Evolutionary conservation across 2,113 vertebrate species (phyloP).

Genomic region (Saccopteryx bilineata): DNA sequence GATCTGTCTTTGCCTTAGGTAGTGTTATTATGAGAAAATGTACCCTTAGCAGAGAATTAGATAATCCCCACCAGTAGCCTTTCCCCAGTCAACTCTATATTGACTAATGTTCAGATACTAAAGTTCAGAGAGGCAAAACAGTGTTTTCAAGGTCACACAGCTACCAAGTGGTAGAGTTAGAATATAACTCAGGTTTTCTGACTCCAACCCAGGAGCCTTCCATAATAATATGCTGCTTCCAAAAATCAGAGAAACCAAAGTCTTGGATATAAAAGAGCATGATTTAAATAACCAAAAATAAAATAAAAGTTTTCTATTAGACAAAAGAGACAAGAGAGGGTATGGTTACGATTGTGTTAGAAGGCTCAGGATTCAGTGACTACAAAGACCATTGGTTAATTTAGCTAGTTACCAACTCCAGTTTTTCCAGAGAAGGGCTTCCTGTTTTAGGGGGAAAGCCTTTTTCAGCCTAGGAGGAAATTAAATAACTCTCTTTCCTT

Average conservation of each 20-base stretch:
- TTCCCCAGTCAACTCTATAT: neutral
- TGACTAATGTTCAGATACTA: neutral
- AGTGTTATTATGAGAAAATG: neutral
- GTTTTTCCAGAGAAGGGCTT: neutral
- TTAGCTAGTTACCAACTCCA: neutral
- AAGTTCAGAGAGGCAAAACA: neutral
- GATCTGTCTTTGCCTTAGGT: neutral
- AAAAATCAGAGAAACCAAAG: neutral
- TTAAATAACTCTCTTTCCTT: neutral
- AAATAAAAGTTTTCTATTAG: constrained; percentile 18
- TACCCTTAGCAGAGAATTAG: neutral
- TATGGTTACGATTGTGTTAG: neutral
- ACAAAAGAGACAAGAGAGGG: neutral
- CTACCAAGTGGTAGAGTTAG: neutral
- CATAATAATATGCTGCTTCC: neutral
- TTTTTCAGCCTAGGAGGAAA: neutral
- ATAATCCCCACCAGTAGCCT: neutral
- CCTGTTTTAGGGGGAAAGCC: neutral
- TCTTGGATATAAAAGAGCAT: neutral
- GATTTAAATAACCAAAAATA: neutral
- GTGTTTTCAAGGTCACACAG: neutral
- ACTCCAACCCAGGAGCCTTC: neutral
- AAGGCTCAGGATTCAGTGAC: neutral
- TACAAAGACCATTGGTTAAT: neutral
- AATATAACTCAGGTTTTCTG: neutral